phyloP scores from a whole-genome alignment of 2,113 vertebrate genomes.

The Zingel zingel region DNA sequence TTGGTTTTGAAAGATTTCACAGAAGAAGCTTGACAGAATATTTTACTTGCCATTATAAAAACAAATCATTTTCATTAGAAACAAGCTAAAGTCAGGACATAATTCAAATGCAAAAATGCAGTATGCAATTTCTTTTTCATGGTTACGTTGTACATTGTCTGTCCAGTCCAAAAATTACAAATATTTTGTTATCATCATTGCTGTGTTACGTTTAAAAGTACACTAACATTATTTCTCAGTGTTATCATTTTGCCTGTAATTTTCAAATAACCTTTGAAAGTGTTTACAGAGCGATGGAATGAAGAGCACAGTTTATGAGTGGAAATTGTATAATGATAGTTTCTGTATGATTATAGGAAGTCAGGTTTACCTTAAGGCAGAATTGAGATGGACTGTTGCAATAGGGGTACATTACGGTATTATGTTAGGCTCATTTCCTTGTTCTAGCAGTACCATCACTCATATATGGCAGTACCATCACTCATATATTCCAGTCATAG shows the following conservation, averaged over 20 bases:
- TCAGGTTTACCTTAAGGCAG: not conserved
- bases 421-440: not conserved
- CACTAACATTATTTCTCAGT: too few species aligned
- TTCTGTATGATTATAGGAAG: conserved; percentile 12
- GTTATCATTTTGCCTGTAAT: too few species aligned
- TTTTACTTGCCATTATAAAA: too few species aligned
- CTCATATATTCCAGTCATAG: not conserved
- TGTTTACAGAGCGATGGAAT: conserved; percentile 4
- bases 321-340: conserved; percentile 32
- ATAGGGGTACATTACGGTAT: not conserved
- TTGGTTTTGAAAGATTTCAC: not conserved
- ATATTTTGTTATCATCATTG: too few species aligned
- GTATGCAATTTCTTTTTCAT: too few species aligned
- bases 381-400: not conserved
- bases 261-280: conserved; percentile 10
- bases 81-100: too few species aligned
- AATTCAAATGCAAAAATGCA: too few species aligned
- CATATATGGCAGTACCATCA: not conserved
- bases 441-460: not conserved
- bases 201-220: too few species aligned
- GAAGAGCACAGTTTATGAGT: not conserved
- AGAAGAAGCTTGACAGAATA: too few species aligned
- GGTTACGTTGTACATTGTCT: too few species aligned
- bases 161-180: too few species aligned
- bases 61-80: too few species aligned